phyloP scores from a whole-genome alignment of 1,140 invertebrate species.

The Andrena cerasifolii region DNA sequence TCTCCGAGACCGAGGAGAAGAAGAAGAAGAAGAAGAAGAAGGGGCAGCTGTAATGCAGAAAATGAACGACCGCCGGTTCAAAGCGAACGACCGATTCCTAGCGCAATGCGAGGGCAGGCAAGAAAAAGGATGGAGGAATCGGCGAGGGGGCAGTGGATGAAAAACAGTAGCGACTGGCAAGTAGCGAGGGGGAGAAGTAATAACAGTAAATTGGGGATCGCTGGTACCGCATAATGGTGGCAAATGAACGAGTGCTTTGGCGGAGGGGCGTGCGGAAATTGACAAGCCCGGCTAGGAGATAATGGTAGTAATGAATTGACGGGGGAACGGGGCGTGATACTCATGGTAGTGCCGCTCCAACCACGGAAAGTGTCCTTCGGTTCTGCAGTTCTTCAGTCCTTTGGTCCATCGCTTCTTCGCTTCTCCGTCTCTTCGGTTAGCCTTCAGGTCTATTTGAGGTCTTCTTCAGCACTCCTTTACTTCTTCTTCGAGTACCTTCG shows the following conservation, averaged over 20 bases:
- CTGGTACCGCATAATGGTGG: neutral
- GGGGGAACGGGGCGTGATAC: neutral
- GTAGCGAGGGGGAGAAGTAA: neutral
- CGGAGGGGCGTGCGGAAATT: neutral
- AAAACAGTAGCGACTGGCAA: conserved; percentile 3
- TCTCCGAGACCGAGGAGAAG: too few relatives aligned
- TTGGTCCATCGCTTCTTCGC: too few relatives aligned
- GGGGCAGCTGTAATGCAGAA: neutral
- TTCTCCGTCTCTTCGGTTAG: too few relatives aligned
- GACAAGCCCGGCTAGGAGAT: conserved; percentile 16
- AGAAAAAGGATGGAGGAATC: neutral
- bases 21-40: too few relatives aligned
- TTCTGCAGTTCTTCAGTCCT: too few relatives aligned
- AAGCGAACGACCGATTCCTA: neutral
- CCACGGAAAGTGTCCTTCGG: neutral
- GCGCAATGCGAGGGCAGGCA: neutral
- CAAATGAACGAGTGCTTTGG: conserved; percentile 18
- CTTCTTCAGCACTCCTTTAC: too few relatives aligned
- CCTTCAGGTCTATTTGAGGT: too few relatives aligned
- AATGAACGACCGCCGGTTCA: neutral
- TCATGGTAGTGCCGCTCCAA: neutral
- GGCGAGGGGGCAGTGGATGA: neutral
- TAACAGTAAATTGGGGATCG: conserved; percentile 21
- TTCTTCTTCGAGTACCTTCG: too few relatives aligned
- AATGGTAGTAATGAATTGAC: conserved; percentile 4